phyloP scores from a whole-genome alignment of 2,113 vertebrate species.

The Saccopteryx leptura region DNA sequence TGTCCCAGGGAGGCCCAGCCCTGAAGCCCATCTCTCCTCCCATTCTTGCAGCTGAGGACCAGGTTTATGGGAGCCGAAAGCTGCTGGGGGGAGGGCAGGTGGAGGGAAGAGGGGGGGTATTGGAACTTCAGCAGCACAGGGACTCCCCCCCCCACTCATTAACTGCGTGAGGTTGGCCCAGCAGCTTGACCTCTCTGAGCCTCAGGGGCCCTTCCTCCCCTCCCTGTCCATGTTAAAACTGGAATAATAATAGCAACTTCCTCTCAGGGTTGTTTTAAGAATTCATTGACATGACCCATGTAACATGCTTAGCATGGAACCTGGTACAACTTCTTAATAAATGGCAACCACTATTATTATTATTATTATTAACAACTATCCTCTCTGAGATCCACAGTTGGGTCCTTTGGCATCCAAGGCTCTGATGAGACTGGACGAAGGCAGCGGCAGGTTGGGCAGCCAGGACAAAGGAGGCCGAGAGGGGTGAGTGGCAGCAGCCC shows the following conservation, averaged over 20 bases:
- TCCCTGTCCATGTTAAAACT: neutral
- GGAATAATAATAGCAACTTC: neutral
- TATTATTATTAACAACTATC: neutral
- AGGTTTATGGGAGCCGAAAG: neutral
- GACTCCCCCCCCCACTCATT: neutral
- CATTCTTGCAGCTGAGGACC: neutral
- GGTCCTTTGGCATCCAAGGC: neutral
- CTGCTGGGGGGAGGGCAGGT: rapidly evolving
- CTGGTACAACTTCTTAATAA: neutral
- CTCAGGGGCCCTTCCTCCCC: neutral
- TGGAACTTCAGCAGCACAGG: neutral
- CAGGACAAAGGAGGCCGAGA: neutral
- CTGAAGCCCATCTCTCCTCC: neutral
- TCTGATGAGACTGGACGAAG: neutral
- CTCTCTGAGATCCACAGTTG: neutral
- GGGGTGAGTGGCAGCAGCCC: neutral
- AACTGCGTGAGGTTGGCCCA: neutral
- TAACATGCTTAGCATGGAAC: neutral
- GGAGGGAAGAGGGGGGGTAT: rapidly evolving
- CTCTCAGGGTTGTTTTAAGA: neutral
- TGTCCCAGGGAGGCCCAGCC: neutral
- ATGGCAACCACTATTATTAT: neutral
- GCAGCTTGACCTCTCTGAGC: neutral
- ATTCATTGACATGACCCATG: neutral
- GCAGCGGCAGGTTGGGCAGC: neutral